phyloP scores from a whole-genome alignment of 2,797 vertebrate genomes.

The Notoglanidium macrostoma region DNA sequence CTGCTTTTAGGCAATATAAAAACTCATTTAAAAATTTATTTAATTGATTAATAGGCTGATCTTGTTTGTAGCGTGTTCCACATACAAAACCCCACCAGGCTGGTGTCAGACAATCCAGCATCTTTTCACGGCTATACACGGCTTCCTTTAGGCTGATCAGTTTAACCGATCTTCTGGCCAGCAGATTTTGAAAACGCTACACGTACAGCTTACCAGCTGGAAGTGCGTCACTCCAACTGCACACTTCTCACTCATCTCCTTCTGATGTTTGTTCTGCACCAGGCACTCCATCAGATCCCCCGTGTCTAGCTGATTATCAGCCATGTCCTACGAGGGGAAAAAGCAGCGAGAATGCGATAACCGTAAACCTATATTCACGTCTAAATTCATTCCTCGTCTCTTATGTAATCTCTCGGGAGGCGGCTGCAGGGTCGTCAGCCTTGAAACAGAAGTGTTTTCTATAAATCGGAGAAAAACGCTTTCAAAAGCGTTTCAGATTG shows the following conservation, averaged over 20 bases:
- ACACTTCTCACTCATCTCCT: conserved; percentile 98
- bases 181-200: background rate
- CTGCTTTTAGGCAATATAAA: background rate
- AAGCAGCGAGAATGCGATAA: background rate
- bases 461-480: background rate
- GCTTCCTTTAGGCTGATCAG: background rate
- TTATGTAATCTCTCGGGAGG: background rate
- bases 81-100: too few species aligned
- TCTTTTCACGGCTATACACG: background rate
- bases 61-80: background rate
- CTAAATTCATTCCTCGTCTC: background rate
- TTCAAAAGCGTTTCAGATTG: background rate
- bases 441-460: background rate
- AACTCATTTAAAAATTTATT: background rate
- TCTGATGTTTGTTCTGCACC: conserved; percentile 96
- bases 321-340: conserved; percentile 66
- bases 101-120: background rate
- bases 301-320: conserved; percentile 94
- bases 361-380: background rate
- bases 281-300: conserved; percentile 96
- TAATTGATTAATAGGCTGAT: background rate
- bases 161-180: background rate
- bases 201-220: conserved; percentile 85
- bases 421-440: too few species aligned
- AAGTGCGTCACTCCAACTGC: conserved; percentile 92